These are phyloP conservation scores for Drosophila tripunctata DNA, from an alignment of 2,888 invertebrate genomes.

Conservation along the genomic window DNA sequence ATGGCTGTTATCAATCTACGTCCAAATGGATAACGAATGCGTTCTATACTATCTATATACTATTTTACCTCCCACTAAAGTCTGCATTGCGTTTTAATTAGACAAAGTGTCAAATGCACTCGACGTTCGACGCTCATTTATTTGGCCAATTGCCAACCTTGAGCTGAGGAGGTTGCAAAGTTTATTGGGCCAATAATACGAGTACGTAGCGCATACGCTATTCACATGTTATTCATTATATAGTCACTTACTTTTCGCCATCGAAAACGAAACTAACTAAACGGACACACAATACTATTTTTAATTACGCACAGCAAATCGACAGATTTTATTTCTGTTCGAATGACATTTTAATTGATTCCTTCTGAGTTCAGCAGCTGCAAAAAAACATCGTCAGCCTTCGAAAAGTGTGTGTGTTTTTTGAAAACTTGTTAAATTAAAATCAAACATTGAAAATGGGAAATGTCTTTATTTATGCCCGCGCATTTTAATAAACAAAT, in stretches of 20 bases:
- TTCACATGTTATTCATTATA: background rate
- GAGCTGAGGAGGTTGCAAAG: constrained; percentile 60
- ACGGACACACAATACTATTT: constrained; percentile 63
- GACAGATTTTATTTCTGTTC: constrained; percentile 40
- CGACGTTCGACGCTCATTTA: constrained; percentile 8
- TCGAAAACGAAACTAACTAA: constrained; percentile 51
- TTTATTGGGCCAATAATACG: constrained; percentile 74
- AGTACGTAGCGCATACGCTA: background rate
- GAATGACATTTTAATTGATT: constrained; percentile 59
- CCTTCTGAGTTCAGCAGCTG: constrained; percentile 8
- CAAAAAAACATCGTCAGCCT: constrained; percentile 14
- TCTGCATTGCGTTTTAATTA: constrained; percentile 27
- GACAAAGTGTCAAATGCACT: constrained; percentile 21
- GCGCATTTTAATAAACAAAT: constrained; percentile 38
- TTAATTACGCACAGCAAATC: constrained; percentile 53
- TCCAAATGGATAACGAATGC: constrained; percentile 5
- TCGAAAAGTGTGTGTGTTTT: constrained; percentile 10
- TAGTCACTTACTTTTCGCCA: constrained; percentile 16
- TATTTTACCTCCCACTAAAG: background rate
- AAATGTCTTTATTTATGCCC: constrained; percentile 39
- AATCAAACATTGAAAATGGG: constrained; percentile 32
- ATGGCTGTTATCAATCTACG: constrained; percentile 14
- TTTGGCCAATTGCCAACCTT: constrained; percentile 57
- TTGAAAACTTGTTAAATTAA: constrained; percentile 17
- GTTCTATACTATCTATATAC: background rate